Conservation (phyloP, 2,113 vertebrate genomes). For the Rafetus swinhoei region DNA sequence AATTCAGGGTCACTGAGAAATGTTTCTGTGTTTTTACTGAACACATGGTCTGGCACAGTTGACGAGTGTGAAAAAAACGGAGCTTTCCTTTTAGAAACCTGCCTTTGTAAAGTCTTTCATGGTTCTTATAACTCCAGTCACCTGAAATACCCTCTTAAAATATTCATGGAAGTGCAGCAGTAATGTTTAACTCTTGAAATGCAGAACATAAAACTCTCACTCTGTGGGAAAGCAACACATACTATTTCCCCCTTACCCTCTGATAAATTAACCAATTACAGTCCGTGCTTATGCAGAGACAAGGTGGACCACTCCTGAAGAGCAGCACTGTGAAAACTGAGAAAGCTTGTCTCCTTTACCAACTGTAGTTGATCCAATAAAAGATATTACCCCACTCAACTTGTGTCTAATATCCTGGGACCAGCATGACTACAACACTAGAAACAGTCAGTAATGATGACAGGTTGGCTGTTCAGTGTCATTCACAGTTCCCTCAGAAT, state of each 20-base stretch:
- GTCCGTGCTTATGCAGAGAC: neutral
- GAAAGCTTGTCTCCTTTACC: neutral
- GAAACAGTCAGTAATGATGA: neutral
- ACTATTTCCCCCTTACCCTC: neutral
- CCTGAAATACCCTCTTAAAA: slow-evolving; percentile 49
- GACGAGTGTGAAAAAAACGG: neutral
- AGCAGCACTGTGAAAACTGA: neutral
- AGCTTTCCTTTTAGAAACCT: slow-evolving; percentile 45
- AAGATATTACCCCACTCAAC: neutral
- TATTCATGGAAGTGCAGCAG: neutral
- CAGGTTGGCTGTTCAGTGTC: neutral
- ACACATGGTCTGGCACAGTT: neutral
- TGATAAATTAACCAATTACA: neutral
- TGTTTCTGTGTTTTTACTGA: neutral
- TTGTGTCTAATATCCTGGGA: neutral
- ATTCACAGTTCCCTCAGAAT: neutral
- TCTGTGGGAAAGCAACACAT: neutral
- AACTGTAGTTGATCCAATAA: neutral
- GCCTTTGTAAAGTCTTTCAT: slow-evolving; percentile 40
- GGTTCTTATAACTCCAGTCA: slow-evolving; percentile 40
- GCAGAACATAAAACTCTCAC: neutral
- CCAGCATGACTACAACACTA: neutral
- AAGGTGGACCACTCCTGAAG: neutral
- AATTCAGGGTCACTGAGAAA: slow-evolving; percentile 23
- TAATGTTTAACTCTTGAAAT: neutral